Conservation (phyloP, 2,888 invertebrate species). For the Eupelmus urozonus region DNA sequence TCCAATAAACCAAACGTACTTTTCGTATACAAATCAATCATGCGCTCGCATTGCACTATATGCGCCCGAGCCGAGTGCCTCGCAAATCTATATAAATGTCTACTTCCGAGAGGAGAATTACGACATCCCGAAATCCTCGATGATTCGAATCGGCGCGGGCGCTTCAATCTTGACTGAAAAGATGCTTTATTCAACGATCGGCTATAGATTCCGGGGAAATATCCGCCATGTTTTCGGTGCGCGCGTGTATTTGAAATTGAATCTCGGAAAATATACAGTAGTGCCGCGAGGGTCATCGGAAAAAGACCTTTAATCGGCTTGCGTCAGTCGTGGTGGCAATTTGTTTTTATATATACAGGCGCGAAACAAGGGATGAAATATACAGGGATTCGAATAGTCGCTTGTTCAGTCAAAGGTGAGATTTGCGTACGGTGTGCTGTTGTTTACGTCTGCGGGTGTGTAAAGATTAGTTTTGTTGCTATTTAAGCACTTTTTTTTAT, state of each 20-base stretch:
- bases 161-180: constrained; percentile 34
- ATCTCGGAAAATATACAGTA: constrained; percentile 30
- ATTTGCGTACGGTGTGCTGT: no score
- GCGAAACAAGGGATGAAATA: not conserved
- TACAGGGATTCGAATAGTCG: not conserved
- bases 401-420: not conserved
- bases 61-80: not conserved
- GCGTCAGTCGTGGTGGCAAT: not conserved
- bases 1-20: not conserved
- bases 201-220: constrained; percentile 10
- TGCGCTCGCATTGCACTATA: not conserved
- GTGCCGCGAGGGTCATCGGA: not conserved
- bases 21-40: not conserved
- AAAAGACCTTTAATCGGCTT: constrained; percentile 49
- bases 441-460: not conserved
- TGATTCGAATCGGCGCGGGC: not conserved
- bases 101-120: no score
- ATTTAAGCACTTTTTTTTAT: no score
- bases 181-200: constrained; percentile 36
- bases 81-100: not conserved
- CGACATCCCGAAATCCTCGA: constrained; percentile 12
- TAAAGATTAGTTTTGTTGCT: not conserved
- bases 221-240: constrained; percentile 5
- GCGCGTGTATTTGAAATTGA: constrained; percentile 24
- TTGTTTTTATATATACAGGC: constrained; percentile 36